Conservation (phyloP, 2,797 vertebrate species). For the Pygocentrus nattereri region DNA sequence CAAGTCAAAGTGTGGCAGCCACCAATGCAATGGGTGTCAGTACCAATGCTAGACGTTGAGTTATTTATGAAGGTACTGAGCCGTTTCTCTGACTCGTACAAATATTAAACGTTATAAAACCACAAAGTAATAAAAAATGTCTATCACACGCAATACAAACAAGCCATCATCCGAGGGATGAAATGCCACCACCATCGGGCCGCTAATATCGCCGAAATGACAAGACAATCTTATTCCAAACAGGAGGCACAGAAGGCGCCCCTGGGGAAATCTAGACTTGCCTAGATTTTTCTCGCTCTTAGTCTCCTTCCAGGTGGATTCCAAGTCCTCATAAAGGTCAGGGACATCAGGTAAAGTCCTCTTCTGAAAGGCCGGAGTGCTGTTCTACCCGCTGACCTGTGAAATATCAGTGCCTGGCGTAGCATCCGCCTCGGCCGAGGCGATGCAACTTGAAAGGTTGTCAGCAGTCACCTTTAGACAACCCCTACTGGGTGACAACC, state of each 20-base stretch:
- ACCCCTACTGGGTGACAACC: conserved; percentile 62
- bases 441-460: conserved; percentile 83
- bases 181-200: conserved; percentile 40
- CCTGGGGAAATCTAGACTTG: conserved; percentile 47
- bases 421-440: conserved; percentile 76
- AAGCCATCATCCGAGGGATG: conserved; percentile 7
- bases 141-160: not conserved
- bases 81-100: conserved; percentile 14
- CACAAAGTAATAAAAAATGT: conserved; percentile 33
- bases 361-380: conserved; percentile 64
- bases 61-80: conserved; percentile 22
- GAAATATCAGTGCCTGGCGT: conserved; percentile 74
- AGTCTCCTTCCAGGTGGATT: conserved; percentile 66
- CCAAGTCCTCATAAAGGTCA: conserved; percentile 77
- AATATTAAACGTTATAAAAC: conserved; percentile 16
- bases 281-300: conserved; percentile 33
- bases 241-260: conserved; percentile 39
- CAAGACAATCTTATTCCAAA: conserved; percentile 27
- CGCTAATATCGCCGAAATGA: conserved; percentile 31
- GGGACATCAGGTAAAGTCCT: conserved; percentile 75
- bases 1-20: not conserved
- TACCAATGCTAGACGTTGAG: not conserved
- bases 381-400: conserved; percentile 80
- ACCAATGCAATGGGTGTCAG: conserved; percentile 6
- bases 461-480: conserved; percentile 72